Conservation (phyloP, 2,888 invertebrate species). For the Tachystola acroxantha region DNA sequence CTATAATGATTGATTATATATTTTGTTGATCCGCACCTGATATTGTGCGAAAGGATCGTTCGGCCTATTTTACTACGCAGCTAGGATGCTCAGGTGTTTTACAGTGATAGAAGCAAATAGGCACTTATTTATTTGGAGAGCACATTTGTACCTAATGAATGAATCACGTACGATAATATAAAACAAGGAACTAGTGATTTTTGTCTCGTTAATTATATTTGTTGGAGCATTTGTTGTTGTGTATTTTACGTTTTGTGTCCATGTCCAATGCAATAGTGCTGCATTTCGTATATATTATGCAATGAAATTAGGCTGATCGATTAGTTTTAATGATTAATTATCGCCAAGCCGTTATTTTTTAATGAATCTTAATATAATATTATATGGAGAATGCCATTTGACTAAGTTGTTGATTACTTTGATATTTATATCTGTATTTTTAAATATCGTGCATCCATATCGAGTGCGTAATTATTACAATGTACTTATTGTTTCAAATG, state of each 20-base stretch:
- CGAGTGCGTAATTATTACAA: conserved; percentile 46
- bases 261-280: conserved; percentile 25
- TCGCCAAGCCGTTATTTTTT: conserved; percentile 31
- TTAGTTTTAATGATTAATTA: conserved; percentile 10
- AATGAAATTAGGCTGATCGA: conserved; percentile 29
- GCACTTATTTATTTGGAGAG: conserved; percentile 9
- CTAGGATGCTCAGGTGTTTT: conserved; percentile 6
- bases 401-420: conserved; percentile 44
- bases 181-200: conserved; percentile 6
- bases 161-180: conserved; percentile 7
- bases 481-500: conserved; percentile 61
- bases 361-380: conserved; percentile 27
- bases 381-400: conserved; percentile 38
- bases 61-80: conserved; percentile 22
- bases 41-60: conserved; percentile 15
- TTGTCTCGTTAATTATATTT: conserved; percentile 11
- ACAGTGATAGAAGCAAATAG: background rate
- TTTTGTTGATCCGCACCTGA: conserved; percentile 12
- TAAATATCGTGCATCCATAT: conserved; percentile 41
- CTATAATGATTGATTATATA: conserved; percentile 14
- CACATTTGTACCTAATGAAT: conserved; percentile 10
- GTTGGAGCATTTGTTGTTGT: conserved; percentile 12
- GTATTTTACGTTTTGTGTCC: conserved; percentile 20
- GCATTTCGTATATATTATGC: conserved; percentile 14
- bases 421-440: conserved; percentile 41